Evolutionary conservation across 2,888 invertebrate species (phyloP).

Genomic region (Apamea anceps): DNA sequence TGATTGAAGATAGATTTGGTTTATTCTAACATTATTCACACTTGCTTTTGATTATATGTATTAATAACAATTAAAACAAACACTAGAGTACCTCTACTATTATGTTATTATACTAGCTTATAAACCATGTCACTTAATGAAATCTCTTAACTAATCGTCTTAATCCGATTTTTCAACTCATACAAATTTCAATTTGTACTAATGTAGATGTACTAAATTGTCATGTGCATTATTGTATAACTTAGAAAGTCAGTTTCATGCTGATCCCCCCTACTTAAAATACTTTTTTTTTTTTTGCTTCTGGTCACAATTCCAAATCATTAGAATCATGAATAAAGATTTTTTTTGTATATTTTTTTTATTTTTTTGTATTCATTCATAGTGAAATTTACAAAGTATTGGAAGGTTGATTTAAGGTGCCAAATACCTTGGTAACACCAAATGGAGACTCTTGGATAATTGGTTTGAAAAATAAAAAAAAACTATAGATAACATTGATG

Average conservation of each 20-base stretch:
- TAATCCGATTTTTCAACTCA: constrained; percentile 59
- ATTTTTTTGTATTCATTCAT: constrained; percentile 6
- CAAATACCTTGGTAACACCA: constrained; percentile 18
- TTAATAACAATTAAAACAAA: constrained; percentile 65
- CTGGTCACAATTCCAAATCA: constrained; percentile 38
- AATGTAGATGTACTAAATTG: constrained; percentile 76
- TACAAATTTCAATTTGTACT: constrained; percentile 76
- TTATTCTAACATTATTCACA: constrained; percentile 60
- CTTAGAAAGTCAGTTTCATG: constrained; percentile 34
- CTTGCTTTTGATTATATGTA: constrained; percentile 55
- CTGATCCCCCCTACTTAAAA: constrained; percentile 27
- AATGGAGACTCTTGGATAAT: constrained; percentile 15
- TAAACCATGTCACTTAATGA: constrained; percentile 61
- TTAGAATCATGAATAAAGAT: constrained; percentile 24
- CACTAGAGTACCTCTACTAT: constrained; percentile 63
- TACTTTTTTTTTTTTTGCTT: constrained; percentile 38
- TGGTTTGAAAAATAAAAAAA: constrained; percentile 12
- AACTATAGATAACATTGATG: constrained; percentile 37
- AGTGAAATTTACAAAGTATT: constrained; percentile 5
- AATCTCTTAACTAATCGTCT: constrained; percentile 62
- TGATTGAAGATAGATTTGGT: constrained; percentile 53
- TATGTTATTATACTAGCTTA: constrained; percentile 64
- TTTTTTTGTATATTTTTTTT: constrained; percentile 10
- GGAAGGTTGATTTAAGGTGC: neutral
- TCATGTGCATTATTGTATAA: constrained; percentile 53